phyloP scores from a whole-genome alignment of 1,140 invertebrate genomes.

The Papilio helenus region DNA sequence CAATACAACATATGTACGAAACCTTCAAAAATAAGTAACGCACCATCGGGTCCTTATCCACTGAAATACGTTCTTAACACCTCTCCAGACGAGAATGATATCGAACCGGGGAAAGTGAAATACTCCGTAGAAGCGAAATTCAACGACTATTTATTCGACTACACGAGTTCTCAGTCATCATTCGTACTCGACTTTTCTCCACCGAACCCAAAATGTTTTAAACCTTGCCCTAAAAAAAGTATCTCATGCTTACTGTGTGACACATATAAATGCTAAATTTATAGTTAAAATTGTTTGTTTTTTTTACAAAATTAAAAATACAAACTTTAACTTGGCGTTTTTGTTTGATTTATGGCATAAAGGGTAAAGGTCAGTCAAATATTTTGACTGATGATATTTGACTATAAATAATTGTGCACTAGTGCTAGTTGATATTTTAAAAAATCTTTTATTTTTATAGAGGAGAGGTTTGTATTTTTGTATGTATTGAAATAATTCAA shows the following conservation, averaged over 20 bases:
- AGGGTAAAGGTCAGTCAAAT: neutral
- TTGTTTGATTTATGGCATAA: neutral
- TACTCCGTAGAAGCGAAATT: constrained; percentile 75
- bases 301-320: constrained; percentile 13
- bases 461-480: too few species aligned
- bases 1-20: constrained; percentile 73
- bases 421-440: too few species aligned
- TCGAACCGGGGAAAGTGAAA: constrained; percentile 47
- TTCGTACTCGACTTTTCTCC: constrained; percentile 75
- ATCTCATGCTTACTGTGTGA: constrained; percentile 47
- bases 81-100: constrained; percentile 48
- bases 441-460: too few species aligned
- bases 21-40: constrained; percentile 69
- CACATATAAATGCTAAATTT: constrained; percentile 34
- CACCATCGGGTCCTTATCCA: constrained; percentile 72
- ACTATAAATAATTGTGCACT: too few species aligned
- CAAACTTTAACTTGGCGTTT: neutral
- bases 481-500: too few species aligned
- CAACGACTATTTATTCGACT: constrained; percentile 75
- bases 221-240: constrained; percentile 57
- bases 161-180: constrained; percentile 72
- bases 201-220: constrained; percentile 63
- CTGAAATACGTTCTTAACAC: constrained; percentile 74
- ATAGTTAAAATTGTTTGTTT: neutral
- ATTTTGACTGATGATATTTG: too few species aligned